Conservation (phyloP, 64 coral and sea anemone genomes). For the Cladopsammia gracilis region DNA sequence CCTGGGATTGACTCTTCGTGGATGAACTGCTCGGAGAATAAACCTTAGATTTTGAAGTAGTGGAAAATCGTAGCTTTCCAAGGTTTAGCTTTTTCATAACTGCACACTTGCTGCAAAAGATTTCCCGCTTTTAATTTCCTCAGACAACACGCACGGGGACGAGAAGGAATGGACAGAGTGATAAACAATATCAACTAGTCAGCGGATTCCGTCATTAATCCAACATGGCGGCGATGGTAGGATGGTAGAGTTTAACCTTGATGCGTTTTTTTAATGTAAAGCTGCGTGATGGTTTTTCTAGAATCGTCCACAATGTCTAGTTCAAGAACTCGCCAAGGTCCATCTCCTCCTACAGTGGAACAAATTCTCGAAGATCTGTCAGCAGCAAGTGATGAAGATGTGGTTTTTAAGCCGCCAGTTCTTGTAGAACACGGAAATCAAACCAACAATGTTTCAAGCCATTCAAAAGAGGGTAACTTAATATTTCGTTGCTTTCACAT, state of each 20-base stretch:
- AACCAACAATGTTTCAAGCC: neutral
- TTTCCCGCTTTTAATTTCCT: neutral
- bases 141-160: neutral
- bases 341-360: slow-evolving; percentile 55
- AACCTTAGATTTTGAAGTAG: neutral
- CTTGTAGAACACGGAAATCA: neutral
- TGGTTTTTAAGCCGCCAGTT: slow-evolving; percentile 50
- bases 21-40: neutral
- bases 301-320: slow-evolving; percentile 44
- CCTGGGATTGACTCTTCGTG: slow-evolving; percentile 18
- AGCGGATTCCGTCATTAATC: neutral
- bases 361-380: slow-evolving; percentile 64
- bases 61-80: slow-evolving; percentile 39
- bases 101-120: neutral
- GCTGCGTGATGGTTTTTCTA: slow-evolving; percentile 34
- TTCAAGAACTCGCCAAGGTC: slow-evolving; percentile 1
- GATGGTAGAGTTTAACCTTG: no score
- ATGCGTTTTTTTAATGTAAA: neutral
- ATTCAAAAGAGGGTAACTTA: neutral
- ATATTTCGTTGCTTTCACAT: neutral
- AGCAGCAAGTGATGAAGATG: slow-evolving; percentile 29
- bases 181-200: neutral
- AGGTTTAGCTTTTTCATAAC: slow-evolving; percentile 24
- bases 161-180: neutral
- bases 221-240: slow-evolving; percentile 39